Evolutionary conservation across 2,113 vertebrate genomes (phyloP).

Genomic region (Hydropotes inermis): DNA sequence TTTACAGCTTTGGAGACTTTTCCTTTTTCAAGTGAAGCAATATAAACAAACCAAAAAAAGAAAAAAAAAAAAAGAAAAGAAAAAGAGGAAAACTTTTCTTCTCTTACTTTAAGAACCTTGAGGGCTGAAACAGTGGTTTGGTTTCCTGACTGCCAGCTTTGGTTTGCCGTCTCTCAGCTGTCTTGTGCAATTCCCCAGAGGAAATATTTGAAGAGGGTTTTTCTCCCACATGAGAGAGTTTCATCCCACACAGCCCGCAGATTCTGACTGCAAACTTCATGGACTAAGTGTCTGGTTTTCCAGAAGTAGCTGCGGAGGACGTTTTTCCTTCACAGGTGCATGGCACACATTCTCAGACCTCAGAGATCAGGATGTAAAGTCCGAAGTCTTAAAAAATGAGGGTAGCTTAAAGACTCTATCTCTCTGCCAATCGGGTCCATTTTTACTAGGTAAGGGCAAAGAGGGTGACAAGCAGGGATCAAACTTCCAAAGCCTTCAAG

Average conservation of each 20-base stretch:
- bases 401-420: not conserved
- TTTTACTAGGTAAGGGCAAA: slow-evolving; percentile 36
- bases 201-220: slow-evolving; percentile 59
- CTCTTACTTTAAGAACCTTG: slow-evolving; percentile 41
- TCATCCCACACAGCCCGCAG: slow-evolving; percentile 57
- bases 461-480: not conserved
- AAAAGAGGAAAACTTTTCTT: not conserved
- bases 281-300: slow-evolving; percentile 41
- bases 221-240: slow-evolving; percentile 62
- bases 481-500: not conserved
- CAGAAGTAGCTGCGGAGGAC: not conserved
- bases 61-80: not conserved
- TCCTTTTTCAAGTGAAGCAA: slow-evolving; percentile 22
- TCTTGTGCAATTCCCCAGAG: slow-evolving; percentile 48
- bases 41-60: not conserved
- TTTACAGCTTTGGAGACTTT: slow-evolving; percentile 25
- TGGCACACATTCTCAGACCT: not conserved
- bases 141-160: slow-evolving; percentile 61
- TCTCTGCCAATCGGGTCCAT: not conserved
- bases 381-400: not conserved
- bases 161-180: slow-evolving; percentile 17
- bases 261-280: slow-evolving; percentile 21
- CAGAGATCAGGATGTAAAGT: slow-evolving; percentile 11
- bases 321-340: slow-evolving; percentile 65
- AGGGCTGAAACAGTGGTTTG: slow-evolving; percentile 52